phyloP scores from a whole-genome alignment of 1,140 invertebrate genomes.

The Arion vulgaris region DNA sequence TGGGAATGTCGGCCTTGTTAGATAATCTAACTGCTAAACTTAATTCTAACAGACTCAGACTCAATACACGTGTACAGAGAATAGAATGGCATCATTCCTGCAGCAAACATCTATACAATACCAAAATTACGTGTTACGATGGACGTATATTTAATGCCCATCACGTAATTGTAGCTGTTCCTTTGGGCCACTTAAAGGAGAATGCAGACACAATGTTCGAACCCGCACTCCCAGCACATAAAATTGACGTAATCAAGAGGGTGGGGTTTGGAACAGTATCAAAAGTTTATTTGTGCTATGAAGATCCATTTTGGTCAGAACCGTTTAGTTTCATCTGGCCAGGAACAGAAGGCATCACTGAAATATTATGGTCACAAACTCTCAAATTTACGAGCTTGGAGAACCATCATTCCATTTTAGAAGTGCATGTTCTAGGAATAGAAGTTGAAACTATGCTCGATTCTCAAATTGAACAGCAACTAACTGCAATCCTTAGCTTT shows the following conservation, averaged over 20 bases:
- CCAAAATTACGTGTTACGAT: not conserved
- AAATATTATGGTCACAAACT: not conserved
- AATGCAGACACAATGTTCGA: not conserved
- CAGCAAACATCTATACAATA: not conserved
- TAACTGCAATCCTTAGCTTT: not conserved
- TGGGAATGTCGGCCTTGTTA: not conserved
- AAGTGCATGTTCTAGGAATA: not conserved
- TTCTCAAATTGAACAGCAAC: not conserved
- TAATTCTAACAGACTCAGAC: not conserved
- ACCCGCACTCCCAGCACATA: not conserved
- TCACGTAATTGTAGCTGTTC: constrained; percentile 14
- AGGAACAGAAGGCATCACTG: not conserved
- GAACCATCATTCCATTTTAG: not conserved
- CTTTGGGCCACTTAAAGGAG: constrained; percentile 19
- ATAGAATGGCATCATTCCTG: not conserved
- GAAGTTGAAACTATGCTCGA: not conserved
- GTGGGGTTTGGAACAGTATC: not conserved
- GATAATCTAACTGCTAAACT: not conserved
- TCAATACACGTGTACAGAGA: not conserved
- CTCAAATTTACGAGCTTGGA: not conserved
- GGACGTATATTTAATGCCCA: not conserved
- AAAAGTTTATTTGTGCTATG: not conserved
- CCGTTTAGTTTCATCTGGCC: not conserved
- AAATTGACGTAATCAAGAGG: not conserved
- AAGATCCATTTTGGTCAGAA: not conserved